A percentile compares a stretch with the other conserved stretches of the same genome.
phyloP scores from a whole-genome alignment of 37 sponge, comb jelly and placozoan genomes.

The Hexactinellida sp. region DNA sequence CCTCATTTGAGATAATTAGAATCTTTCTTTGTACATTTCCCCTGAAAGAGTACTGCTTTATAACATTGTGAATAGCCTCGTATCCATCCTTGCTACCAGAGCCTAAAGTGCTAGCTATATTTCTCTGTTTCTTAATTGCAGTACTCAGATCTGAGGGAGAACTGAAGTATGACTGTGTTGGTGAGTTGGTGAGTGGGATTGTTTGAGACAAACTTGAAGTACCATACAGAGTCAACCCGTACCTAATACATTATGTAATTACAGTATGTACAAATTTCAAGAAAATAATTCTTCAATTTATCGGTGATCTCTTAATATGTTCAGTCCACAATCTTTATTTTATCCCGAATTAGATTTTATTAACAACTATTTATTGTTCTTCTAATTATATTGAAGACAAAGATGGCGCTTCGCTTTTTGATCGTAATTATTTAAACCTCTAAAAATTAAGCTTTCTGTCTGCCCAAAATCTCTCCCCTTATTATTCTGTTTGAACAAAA shows the following conservation, averaged over 20 bases:
- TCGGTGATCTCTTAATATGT: no score
- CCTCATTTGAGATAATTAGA: neutral
- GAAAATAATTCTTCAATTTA: no score
- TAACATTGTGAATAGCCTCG: neutral
- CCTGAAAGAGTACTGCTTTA: neutral
- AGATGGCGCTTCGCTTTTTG: no score
- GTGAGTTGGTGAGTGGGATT: neutral
- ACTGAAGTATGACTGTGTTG: neutral
- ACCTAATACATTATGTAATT: neutral
- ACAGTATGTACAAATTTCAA: neutral
- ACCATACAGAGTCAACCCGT: neutral
- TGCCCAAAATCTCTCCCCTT: no score
- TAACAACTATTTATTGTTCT: no score
- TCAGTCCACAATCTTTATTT: no score
- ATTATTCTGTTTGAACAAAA: no score
- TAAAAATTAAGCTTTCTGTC: no score
- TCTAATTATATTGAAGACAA: no score
- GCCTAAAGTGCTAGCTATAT: neutral
- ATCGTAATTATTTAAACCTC: no score
- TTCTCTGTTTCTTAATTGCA: neutral
- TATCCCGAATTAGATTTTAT: no score
- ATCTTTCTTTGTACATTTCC: neutral
- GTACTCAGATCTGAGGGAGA: neutral
- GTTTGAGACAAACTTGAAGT: neutral
- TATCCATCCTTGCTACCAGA: neutral